Conservation (phyloP, 92 coral and sea anemone genomes). For the Meandrina meandrites region DNA sequence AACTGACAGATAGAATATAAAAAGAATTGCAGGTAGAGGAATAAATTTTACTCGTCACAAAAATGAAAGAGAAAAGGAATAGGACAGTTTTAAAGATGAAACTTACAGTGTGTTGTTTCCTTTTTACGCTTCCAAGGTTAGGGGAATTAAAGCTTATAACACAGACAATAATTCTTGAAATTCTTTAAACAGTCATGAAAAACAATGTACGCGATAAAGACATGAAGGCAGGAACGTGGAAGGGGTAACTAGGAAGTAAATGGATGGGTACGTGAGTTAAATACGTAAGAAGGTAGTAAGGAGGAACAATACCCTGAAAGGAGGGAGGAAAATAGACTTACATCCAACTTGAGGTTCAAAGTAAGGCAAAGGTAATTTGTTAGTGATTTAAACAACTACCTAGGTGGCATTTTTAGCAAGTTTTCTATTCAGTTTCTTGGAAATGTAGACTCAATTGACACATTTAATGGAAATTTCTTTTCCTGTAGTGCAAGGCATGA, state of each 20-base stretch:
- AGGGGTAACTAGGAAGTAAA: background rate
- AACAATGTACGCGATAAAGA: background rate
- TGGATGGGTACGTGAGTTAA: background rate
- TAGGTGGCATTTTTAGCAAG: background rate
- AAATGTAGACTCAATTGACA: background rate
- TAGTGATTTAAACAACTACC: background rate
- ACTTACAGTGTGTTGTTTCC: background rate
- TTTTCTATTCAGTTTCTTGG: conserved; percentile 6
- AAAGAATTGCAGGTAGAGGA: background rate
- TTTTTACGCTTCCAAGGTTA: background rate
- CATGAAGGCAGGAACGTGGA: background rate
- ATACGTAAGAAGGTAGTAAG: background rate
- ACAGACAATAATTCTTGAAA: background rate
- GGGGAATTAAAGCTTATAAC: background rate
- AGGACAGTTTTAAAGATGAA: background rate
- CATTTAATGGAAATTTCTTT: background rate
- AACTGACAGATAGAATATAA: background rate
- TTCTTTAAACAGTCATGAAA: background rate
- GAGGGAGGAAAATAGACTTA: background rate
- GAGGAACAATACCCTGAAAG: background rate
- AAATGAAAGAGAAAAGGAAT: background rate
- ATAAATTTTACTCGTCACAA: no score
- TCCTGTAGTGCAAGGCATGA: background rate
- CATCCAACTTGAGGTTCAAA: background rate
- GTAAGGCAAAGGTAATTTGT: background rate